Evolutionary conservation across 2,888 invertebrate species (phyloP).

Genomic region (Athripsodes cinereus): DNA sequence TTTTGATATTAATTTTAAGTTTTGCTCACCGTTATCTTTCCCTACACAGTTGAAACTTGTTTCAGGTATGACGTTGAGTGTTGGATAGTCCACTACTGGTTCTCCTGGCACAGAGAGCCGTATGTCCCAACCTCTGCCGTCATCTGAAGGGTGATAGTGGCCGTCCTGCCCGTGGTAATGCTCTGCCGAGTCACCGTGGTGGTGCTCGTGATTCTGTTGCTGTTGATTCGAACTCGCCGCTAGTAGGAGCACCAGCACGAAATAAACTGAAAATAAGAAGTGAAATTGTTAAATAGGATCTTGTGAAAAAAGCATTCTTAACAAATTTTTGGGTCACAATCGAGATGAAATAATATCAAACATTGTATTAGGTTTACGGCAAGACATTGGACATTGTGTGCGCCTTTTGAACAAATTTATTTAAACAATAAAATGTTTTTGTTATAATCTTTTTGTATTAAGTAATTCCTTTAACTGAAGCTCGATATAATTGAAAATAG

Average conservation of each 20-base stretch:
- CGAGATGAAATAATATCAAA: too few relatives aligned
- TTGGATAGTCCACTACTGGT: constrained; percentile 61
- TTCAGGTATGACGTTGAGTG: constrained; percentile 51
- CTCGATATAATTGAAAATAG: too few relatives aligned
- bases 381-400: too few relatives aligned
- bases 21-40: constrained; percentile 47
- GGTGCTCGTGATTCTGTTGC: background rate
- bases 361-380: too few relatives aligned
- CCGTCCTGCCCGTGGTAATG: constrained; percentile 30
- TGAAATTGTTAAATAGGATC: too few relatives aligned
- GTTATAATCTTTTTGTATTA: too few relatives aligned
- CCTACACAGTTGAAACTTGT: constrained; percentile 58
- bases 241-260: background rate
- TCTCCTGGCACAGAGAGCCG: constrained; percentile 59
- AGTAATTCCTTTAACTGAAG: too few relatives aligned
- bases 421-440: too few relatives aligned
- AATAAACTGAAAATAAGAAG: background rate
- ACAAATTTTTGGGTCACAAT: too few relatives aligned
- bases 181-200: background rate
- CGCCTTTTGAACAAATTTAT: too few relatives aligned
- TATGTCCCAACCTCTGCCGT: constrained; percentile 48
- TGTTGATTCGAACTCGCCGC: background rate
- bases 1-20: background rate
- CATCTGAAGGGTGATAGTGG: constrained; percentile 33
- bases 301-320: too few relatives aligned